phyloP scores from a whole-genome alignment of 2,888 invertebrate species.

The Cepaea hortensis region DNA sequence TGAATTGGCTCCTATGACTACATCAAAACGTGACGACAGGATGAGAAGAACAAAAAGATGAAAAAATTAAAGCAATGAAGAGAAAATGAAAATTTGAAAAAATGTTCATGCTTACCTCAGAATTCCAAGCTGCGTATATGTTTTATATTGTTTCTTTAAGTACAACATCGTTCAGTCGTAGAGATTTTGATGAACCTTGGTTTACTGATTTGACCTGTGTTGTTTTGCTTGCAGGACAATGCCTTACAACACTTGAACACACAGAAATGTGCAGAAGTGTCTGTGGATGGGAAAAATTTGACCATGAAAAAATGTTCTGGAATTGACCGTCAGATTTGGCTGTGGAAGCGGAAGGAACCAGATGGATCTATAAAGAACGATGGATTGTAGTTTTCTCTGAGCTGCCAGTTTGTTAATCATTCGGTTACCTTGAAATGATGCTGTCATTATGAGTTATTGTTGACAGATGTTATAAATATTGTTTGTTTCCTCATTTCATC shows the following conservation, averaged over 20 bases:
- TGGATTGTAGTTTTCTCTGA: not conserved
- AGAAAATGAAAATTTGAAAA: too few species aligned
- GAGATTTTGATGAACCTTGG: too few species aligned
- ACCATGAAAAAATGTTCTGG: conserved; percentile 72
- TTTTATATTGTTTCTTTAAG: too few species aligned
- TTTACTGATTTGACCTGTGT: too few species aligned
- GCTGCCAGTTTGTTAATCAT: not conserved
- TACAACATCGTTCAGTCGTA: too few species aligned
- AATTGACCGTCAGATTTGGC: conserved; percentile 73
- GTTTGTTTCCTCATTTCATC: not conserved
- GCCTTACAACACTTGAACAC: conserved; percentile 71
- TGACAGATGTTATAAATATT: not conserved
- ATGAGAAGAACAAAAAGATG: too few species aligned
- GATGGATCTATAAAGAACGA: conserved; percentile 12
- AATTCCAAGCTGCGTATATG: too few species aligned
- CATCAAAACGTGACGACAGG: too few species aligned
- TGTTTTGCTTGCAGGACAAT: conserved; percentile 63
- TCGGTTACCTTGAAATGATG: not conserved
- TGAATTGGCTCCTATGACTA: too few species aligned
- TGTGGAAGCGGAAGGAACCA: conserved; percentile 70
- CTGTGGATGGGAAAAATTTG: conserved; percentile 71
- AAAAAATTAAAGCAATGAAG: too few species aligned
- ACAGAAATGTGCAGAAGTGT: conserved; percentile 73
- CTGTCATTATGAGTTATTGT: not conserved
- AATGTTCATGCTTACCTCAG: too few species aligned